Evolutionary conservation across 2,113 vertebrate species (phyloP).

Genomic region (Pelvicachromis taeniatus): DNA sequence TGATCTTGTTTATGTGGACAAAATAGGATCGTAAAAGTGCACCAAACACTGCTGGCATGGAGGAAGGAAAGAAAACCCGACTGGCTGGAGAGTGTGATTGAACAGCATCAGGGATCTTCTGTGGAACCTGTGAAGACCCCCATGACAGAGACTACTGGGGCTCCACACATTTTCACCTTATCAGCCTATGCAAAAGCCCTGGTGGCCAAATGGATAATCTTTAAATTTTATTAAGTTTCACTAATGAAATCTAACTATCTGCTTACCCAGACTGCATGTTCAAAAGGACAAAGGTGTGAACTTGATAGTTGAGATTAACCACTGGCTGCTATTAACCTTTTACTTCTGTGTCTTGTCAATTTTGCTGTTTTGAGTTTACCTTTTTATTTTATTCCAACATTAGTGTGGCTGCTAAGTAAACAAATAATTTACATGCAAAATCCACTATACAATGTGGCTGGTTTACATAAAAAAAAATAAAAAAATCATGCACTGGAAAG

Average conservation of each 20-base stretch:
- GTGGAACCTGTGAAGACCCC: not conserved
- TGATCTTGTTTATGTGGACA: constrained; percentile 7
- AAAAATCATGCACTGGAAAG: constrained; percentile 63
- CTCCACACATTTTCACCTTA: not conserved
- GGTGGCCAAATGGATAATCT: constrained; percentile 14
- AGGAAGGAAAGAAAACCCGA: constrained; percentile 15
- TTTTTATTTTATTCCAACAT: constrained; percentile 22
- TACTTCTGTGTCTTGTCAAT: constrained; percentile 15
- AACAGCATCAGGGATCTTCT: constrained; percentile 13
- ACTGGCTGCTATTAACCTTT: constrained; percentile 27
- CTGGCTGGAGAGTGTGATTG: not conserved
- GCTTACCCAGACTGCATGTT: constrained; percentile 50
- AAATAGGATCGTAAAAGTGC: constrained; percentile 25
- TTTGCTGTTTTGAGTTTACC: constrained; percentile 11
- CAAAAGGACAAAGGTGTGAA: constrained; percentile 21
- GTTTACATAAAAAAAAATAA: constrained; percentile 43
- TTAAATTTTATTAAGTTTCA: constrained; percentile 20
- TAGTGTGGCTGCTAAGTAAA: constrained; percentile 51
- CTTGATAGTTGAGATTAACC: constrained; percentile 4
- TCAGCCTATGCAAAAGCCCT: constrained; percentile 32
- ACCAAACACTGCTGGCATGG: constrained; percentile 1
- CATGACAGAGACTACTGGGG: not conserved
- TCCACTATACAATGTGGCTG: constrained; percentile 26
- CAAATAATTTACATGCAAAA: constrained; percentile 8
- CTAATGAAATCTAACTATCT: constrained; percentile 6